Percentiles rank a stretch among this genome's conserved stretches.
Evolutionary conservation across 2,797 vertebrate genomes (phyloP).

Genomic region (Phyllotis vaccarum): DNA sequence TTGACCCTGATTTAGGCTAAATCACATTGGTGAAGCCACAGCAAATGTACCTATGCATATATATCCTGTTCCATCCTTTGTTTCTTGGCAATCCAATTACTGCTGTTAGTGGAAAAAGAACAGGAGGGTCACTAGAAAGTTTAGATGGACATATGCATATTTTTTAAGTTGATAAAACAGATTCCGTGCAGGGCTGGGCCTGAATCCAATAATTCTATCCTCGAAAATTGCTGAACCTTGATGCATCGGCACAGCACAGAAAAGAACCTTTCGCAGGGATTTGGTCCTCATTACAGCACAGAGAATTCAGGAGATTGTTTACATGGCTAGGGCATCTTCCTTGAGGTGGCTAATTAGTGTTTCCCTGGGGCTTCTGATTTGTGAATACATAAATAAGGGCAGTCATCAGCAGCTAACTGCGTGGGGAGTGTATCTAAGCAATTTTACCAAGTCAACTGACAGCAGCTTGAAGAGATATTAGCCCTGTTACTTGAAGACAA

Average conservation of each 20-base stretch:
- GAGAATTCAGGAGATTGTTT: conserved; percentile 87
- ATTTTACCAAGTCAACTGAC: conserved; percentile 89
- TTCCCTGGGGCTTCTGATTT: conserved; percentile 87
- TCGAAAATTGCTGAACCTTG: conserved; percentile 86
- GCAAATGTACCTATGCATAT: rapidly evolving
- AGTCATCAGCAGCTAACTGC: conserved; percentile 89
- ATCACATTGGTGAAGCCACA: not conserved
- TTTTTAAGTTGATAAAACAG: conserved; percentile 58
- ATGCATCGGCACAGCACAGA: conserved; percentile 87
- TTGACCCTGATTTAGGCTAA: not conserved
- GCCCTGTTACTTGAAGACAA: conserved; percentile 87
- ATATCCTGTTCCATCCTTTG: not conserved
- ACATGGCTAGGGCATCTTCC: conserved; percentile 83
- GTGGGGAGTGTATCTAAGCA: conserved; percentile 86
- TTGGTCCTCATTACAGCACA: conserved; percentile 85
- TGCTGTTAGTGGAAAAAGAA: not conserved
- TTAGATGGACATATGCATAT: conserved; percentile 14
- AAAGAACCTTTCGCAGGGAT: conserved; percentile 77
- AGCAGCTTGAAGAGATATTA: conserved; percentile 91
- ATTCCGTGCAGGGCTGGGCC: conserved; percentile 87
- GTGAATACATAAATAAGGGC: conserved; percentile 87
- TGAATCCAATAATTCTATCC: conserved; percentile 88
- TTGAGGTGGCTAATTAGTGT: conserved; percentile 86
- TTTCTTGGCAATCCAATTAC: not conserved
- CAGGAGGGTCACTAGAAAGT: not conserved